Evolutionary conservation across 2,113 vertebrate species (phyloP).

Genomic region (Nannobrachium achirus): DNA sequence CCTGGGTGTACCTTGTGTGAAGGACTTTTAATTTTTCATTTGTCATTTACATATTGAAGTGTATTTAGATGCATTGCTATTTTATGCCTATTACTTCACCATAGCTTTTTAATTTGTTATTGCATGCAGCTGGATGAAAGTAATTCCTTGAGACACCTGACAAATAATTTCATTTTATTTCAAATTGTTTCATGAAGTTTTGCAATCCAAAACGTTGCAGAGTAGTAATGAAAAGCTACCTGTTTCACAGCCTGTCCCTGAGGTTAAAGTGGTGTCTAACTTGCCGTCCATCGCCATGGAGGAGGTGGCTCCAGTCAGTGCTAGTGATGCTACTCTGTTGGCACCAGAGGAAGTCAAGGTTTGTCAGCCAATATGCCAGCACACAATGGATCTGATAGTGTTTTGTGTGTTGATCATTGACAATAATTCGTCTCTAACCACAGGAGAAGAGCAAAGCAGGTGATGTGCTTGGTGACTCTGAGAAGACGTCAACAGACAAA

Average conservation of each 20-base stretch:
- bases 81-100: no score
- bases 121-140: no score
- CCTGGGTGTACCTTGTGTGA: no score
- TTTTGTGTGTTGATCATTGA: constrained; percentile 3
- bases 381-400: neutral
- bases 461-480: constrained; percentile 84
- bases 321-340: constrained; percentile 87
- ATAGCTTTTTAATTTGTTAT: no score
- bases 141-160: no score
- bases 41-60: no score
- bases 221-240: neutral
- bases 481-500: constrained; percentile 92
- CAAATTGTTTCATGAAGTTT: no score
- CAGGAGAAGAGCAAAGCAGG: constrained; percentile 95
- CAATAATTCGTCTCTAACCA: constrained; percentile 18
- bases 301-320: constrained; percentile 92
- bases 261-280: constrained; percentile 95
- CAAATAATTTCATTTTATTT: no score
- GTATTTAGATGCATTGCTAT: no score
- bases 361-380: constrained; percentile 20
- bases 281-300: constrained; percentile 92
- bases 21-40: no score
- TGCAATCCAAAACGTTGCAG: no score
- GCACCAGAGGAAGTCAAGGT: constrained; percentile 97
- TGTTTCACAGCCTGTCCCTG: constrained; percentile 84